These are phyloP conservation scores for Aproaerema taeniolella DNA, from an alignment of 2,888 invertebrate genomes.

Conservation along the genomic window DNA sequence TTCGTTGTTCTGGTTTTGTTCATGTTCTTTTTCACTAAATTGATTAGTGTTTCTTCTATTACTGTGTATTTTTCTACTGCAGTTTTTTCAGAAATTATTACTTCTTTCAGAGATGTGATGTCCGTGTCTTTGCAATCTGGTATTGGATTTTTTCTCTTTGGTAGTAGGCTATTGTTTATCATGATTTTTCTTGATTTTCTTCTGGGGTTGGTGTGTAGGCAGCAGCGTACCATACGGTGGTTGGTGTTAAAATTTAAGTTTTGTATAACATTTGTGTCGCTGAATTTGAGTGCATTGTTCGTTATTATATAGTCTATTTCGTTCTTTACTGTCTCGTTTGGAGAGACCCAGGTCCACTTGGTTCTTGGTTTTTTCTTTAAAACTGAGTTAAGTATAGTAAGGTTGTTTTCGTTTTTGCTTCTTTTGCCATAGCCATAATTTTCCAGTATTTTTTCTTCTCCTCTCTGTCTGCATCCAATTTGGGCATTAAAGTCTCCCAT, in stretches of 20 bases:
- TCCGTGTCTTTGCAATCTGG: neutral
- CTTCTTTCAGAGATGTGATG: neutral
- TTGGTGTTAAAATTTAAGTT: slow-evolving; percentile 22
- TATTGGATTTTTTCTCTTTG: neutral
- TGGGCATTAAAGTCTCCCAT: slow-evolving; percentile 22
- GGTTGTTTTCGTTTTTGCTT: slow-evolving; percentile 18
- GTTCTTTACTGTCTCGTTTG: slow-evolving; percentile 17
- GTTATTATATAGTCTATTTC: slow-evolving; percentile 22
- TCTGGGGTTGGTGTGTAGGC: neutral
- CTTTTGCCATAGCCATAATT: slow-evolving; percentile 16
- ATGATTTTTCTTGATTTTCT: neutral
- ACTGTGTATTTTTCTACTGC: too few relatives aligned
- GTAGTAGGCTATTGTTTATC: neutral
- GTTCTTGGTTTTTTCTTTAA: slow-evolving; percentile 15
- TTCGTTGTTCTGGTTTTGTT: neutral
- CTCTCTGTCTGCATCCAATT: slow-evolving; percentile 11
- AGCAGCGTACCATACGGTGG: slow-evolving; percentile 13
- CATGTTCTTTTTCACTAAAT: neutral
- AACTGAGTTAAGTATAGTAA: slow-evolving; percentile 17
- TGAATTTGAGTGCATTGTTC: slow-evolving; percentile 14
- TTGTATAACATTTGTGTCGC: slow-evolving; percentile 12
- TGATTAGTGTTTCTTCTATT: neutral
- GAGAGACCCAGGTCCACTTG: slow-evolving; percentile 23
- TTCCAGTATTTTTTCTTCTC: slow-evolving; percentile 19
- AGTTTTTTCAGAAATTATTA: too few relatives aligned